Conservation (phyloP, 2,113 vertebrate species). For the Hippocampus abdominalis region DNA sequence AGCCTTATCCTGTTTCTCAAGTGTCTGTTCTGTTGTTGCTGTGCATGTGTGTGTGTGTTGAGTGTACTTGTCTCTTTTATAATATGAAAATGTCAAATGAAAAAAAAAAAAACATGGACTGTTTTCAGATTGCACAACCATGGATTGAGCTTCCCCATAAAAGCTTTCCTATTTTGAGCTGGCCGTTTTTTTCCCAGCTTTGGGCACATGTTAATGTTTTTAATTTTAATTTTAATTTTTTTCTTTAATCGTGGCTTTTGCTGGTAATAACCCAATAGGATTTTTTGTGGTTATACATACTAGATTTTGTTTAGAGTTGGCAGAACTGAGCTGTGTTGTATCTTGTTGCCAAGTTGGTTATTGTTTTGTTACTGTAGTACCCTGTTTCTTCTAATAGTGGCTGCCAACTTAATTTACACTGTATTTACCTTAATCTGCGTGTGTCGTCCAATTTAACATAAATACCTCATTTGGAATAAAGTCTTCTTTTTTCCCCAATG, state of each 20-base stretch:
- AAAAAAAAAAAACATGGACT: slow-evolving; percentile 45
- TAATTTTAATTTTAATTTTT: slow-evolving; percentile 72
- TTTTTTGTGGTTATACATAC: neutral
- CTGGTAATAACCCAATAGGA: slow-evolving; percentile 55
- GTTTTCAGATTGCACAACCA: slow-evolving; percentile 72
- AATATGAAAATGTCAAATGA: slow-evolving; percentile 72
- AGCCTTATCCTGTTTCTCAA: slow-evolving; percentile 99
- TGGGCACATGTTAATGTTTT: slow-evolving; percentile 73
- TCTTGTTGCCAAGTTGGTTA: neutral
- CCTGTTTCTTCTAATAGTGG: neutral
- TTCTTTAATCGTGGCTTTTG: slow-evolving; percentile 77
- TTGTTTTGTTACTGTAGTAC: neutral
- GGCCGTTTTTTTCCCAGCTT: slow-evolving; percentile 73
- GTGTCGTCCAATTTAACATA: neutral
- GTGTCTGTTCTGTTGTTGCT: slow-evolving; percentile 85
- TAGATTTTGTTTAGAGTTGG: slow-evolving; percentile 30
- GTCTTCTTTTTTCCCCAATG: neutral
- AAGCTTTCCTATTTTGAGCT: slow-evolving; percentile 42
- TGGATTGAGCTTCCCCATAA: slow-evolving; percentile 63
- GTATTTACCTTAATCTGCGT: too few relatives aligned
- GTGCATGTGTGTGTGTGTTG: slow-evolving; percentile 30
- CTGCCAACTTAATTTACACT: neutral
- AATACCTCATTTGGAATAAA: neutral
- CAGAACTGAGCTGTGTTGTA: slow-evolving; percentile 28
- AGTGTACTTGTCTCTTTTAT: slow-evolving; percentile 53